Evolutionary conservation across 2,888 invertebrate species (phyloP).

Genomic region (Eristalis pertinax): DNA sequence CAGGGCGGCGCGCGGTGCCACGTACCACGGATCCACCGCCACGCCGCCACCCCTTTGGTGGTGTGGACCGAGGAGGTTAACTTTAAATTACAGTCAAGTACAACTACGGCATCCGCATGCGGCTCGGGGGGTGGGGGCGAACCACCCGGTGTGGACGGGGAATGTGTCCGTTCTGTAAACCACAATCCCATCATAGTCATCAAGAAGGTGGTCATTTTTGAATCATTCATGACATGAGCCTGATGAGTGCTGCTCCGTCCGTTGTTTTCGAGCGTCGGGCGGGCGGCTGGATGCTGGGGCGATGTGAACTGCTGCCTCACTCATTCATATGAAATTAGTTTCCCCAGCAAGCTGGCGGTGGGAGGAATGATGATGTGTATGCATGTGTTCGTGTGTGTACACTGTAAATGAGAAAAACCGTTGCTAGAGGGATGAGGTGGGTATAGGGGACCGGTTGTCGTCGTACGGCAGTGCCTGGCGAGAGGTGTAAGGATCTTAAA

Average conservation of each 20-base stretch:
- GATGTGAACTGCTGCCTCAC: slow-evolving; percentile 46
- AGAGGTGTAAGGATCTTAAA: slow-evolving; percentile 63
- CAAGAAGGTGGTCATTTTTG: slow-evolving; percentile 72
- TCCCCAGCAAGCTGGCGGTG: background rate
- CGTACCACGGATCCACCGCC: background rate
- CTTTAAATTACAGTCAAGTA: slow-evolving; percentile 68
- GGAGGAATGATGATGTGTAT: background rate
- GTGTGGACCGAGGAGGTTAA: slow-evolving; percentile 39
- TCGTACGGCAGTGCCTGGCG: slow-evolving; percentile 38
- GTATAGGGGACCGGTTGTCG: background rate
- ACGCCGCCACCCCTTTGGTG: slow-evolving; percentile 16
- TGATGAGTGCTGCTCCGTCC: slow-evolving; percentile 58
- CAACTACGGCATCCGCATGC: slow-evolving; percentile 8
- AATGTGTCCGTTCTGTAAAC: slow-evolving; percentile 55
- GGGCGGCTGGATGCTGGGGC: background rate
- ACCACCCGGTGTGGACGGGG: slow-evolving; percentile 24
- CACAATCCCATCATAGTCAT: slow-evolving; percentile 72
- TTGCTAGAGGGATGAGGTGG: background rate
- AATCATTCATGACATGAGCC: slow-evolving; percentile 72
- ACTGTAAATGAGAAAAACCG: slow-evolving; percentile 51
- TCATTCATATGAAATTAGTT: slow-evolving; percentile 70
- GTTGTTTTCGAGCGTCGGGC: slow-evolving; percentile 32
- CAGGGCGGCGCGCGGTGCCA: background rate
- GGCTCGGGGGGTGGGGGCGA: background rate
- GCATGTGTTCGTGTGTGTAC: slow-evolving; percentile 19